Base-by-base conservation (phyloP, 2,888 invertebrate species). In the Papilio gigon region DNA sequence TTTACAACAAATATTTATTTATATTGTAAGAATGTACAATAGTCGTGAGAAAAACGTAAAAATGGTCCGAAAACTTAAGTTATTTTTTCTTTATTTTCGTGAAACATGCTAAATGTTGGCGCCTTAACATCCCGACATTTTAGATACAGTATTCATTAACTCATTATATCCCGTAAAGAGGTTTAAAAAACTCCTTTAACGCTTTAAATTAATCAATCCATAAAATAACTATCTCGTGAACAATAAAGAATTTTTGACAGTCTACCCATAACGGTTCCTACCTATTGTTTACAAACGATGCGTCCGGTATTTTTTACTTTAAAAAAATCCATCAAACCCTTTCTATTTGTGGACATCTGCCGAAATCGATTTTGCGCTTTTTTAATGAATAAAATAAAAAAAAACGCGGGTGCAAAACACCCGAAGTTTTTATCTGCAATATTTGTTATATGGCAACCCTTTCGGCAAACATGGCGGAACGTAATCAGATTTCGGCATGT, bases 401-500 rank as follows among this genome's bases (percentile, higher is more conserved):
- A 90, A 88, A 87, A 78, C 77, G 76, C 86, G 83, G 88, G 84
- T 84, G 90, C 89, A 90, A 89, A 90, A 88, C 81, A 82, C 83
- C 71, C 82, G 82, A 73, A 79, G 81, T 82, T 85, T 88, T 88
- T 90, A 88, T 78, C 78, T 74, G 76, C 84, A 82, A 83, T 85
- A 84, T 87, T 89, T 87, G 80, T 79, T 80, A 85, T 86, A 85
- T 81, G 82, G 84, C 87, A 92, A 90, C 92, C 92, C 90, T 91
- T 92, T 90, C 83, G 88, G 86, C 85, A 86, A 90, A 89, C 82
- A 88, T 80, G 82, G 84, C 78, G 80, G 75, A 65, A 76, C 76
- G 87, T 90, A 90, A 92, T 92, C 90, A 89, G 90, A 91, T 91
- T 91, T 92, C 90, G 89, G 85, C 91, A 92, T 92, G 90, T 90